Evolutionary conservation across 2,113 vertebrate genomes (phyloP), one percentile per base, ranked within the genome.

Genomic region (Prionailurus viverrinus): DNA sequence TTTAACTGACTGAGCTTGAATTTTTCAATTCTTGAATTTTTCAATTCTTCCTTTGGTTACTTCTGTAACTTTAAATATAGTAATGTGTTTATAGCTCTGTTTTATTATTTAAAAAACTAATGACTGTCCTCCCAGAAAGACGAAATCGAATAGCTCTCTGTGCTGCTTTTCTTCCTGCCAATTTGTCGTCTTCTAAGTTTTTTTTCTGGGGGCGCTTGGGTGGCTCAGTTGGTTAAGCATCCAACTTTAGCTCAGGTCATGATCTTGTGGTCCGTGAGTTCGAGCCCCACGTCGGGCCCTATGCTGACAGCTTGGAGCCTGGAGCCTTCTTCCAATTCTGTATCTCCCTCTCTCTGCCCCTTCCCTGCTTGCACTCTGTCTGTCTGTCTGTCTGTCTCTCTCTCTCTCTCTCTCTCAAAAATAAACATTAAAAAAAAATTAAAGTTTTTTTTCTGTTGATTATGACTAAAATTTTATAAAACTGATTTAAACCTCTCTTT

Each of bases 401-500:
- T 41, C 5, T 41, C 41, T 41, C 41, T 45, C 45, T 45, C 55
- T 58, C 58, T 61, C 21, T 61, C 58, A 61, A 61, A 61, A 61
- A 61, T 61, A 61, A 23, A 61, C 58, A 61, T 61, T 61, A 23
- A 61, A 61, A 61, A 23, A 23, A 53, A 53, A 53, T 19, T 55
- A 58, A 61, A 61, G 58, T 4, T 76, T 78, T n/a, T 91, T 86
- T 74, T 88, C 53, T 66, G 4, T 95, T 66, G 53, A 5, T 76
- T 53, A n/a, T 66, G 82, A 85, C 51, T 78, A 76, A 80, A 91
- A 88, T 93, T 96, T 87, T 88, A 27, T 87, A 80, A 89, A 91
- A 63, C 74, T 90, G 25, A 76, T 18, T 87, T 65, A 39, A 86
- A 63, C 9, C 10, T 79, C 16, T 58, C 36, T 83, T 84, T 91